These are phyloP conservation scores for Spilogale gracilis DNA, from an alignment of 2,113 vertebrate genomes.

Conservation along the genomic window DNA sequence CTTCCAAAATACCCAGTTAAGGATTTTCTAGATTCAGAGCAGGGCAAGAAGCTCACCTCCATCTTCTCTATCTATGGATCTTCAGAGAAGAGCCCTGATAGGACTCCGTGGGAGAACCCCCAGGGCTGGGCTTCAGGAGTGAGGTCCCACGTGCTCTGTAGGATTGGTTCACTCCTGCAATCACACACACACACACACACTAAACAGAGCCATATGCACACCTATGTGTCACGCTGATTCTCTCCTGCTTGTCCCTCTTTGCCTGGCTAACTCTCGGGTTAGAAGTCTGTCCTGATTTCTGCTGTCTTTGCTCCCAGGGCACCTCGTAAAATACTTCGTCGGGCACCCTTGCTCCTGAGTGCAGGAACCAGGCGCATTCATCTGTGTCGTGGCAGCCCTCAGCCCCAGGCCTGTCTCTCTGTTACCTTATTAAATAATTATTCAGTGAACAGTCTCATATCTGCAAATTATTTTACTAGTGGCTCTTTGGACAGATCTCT, in stretches of 20 bases:
- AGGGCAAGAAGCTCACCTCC: background rate
- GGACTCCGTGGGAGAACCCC: no score
- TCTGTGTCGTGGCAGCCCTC: no score
- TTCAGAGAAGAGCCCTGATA: background rate
- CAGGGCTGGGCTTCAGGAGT: background rate
- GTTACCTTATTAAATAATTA: background rate
- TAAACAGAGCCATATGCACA: no score
- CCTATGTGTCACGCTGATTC: background rate
- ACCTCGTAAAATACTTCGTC: background rate
- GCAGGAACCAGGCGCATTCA: background rate
- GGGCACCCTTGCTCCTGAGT: fast-evolving
- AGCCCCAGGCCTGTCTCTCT: background rate
- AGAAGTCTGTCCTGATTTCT: background rate
- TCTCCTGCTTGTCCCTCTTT: background rate
- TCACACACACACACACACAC: fast-evolving
- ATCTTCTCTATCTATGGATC: background rate
- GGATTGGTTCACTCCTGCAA: background rate
- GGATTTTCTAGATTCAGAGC: background rate
- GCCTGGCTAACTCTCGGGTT: background rate
- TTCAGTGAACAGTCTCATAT: background rate
- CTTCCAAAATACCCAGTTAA: background rate
- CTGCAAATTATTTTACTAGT: background rate
- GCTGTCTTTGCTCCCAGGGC: background rate
- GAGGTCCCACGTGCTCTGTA: background rate
- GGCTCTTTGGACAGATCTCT: background rate